Conservation (phyloP, 2,888 invertebrate genomes). For the Palloptera scutellata region DNA sequence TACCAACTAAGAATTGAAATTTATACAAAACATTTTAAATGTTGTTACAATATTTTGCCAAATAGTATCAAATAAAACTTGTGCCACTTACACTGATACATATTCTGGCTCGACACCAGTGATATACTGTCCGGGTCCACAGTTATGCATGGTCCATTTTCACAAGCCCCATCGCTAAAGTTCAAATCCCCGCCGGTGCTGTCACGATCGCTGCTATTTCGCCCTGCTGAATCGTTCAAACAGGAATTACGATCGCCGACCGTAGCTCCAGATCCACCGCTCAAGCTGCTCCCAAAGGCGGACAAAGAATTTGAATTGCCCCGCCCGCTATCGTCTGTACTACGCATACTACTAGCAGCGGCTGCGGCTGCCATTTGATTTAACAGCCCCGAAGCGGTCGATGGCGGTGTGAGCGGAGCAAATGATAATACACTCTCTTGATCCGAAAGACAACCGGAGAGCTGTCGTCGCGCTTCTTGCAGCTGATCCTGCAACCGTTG, state of each 20-base stretch:
- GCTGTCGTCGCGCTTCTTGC: slow-evolving; percentile 79
- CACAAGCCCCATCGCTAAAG: slow-evolving; percentile 73
- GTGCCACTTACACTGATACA: slow-evolving; percentile 63
- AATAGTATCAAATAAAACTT: background rate
- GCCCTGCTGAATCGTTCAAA: slow-evolving; percentile 86
- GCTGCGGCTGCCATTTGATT: slow-evolving; percentile 46
- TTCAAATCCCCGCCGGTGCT: slow-evolving; percentile 81
- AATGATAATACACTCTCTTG: slow-evolving; percentile 83
- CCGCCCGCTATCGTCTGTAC: slow-evolving; percentile 74
- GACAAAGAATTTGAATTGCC: slow-evolving; percentile 77
- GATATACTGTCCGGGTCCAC: slow-evolving; percentile 65
- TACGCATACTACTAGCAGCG: slow-evolving; percentile 50
- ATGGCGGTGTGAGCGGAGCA: slow-evolving; percentile 71
- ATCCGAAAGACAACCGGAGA: slow-evolving; percentile 84
- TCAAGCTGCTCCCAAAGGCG: slow-evolving; percentile 59
- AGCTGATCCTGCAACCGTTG: slow-evolving; percentile 86
- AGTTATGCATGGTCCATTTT: slow-evolving; percentile 64
- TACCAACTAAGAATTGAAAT: slow-evolving; percentile 69
- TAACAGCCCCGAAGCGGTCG: slow-evolving; percentile 65
- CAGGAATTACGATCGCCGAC: slow-evolving; percentile 82
- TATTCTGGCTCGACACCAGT: slow-evolving; percentile 64
- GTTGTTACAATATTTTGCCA: background rate
- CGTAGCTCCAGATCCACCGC: slow-evolving; percentile 60
- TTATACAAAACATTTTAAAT: background rate
- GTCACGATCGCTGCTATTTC: slow-evolving; percentile 80